These are phyloP conservation scores for Corynorhinus townsendii DNA, from an alignment of 2,113 vertebrate species.

Conservation along the genomic window DNA sequence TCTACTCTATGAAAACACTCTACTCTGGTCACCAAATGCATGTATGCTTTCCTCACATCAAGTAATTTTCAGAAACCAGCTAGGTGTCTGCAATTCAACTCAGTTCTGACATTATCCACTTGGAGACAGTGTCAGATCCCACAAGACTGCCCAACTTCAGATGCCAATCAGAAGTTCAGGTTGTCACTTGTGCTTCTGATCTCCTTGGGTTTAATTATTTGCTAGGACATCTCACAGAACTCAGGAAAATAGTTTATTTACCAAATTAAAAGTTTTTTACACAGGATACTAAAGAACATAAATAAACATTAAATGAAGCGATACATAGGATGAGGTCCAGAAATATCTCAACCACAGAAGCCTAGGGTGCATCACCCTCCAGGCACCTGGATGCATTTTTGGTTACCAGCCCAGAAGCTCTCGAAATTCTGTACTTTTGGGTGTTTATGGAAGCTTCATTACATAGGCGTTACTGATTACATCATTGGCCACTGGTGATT, in stretches of 20 bases:
- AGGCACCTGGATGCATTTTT: background rate
- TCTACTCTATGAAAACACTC: background rate
- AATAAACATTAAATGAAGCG: background rate
- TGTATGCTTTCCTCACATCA: background rate
- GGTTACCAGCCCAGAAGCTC: background rate
- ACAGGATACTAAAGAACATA: background rate
- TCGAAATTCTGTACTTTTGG: background rate
- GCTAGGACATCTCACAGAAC: background rate
- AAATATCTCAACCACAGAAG: background rate
- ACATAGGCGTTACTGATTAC: background rate
- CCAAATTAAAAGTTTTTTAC: background rate
- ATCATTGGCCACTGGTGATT: background rate
- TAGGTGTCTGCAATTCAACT: background rate
- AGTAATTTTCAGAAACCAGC: background rate
- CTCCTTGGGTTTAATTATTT: background rate
- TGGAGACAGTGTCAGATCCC: background rate
- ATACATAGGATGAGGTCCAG: background rate
- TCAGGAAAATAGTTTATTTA: background rate
- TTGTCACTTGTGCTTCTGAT: background rate
- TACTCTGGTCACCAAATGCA: background rate
- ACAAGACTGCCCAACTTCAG: background rate
- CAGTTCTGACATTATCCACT: background rate
- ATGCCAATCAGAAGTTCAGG: background rate
- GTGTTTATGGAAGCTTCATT: background rate
- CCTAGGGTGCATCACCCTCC: background rate